Conservation (phyloP, 2,113 vertebrate species). For the Sturnira hondurensis region DNA sequence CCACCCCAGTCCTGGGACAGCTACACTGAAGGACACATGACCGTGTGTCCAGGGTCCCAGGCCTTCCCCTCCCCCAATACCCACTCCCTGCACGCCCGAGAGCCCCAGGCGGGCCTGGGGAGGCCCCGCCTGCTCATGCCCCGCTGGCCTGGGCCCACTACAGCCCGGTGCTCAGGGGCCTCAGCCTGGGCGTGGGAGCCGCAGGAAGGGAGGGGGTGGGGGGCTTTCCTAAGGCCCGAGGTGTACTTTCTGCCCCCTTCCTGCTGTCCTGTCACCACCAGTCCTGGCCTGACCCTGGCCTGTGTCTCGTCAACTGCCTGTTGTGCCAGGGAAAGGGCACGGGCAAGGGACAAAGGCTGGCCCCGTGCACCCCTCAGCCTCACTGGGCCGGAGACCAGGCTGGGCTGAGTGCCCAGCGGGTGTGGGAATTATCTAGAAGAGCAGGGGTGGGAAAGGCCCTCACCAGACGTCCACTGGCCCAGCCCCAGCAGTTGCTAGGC, state of each 20-base stretch:
- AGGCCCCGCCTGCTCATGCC: neutral
- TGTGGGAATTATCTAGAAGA: neutral
- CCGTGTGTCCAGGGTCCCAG: neutral
- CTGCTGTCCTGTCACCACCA: neutral
- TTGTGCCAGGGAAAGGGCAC: neutral
- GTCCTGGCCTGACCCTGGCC: neutral
- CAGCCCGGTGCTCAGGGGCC: neutral
- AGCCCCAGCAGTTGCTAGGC: neutral
- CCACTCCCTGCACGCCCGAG: rapidly evolving
- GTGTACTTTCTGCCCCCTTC: neutral
- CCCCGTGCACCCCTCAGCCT: no score
- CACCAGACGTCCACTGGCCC: neutral
- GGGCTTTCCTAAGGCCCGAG: neutral
- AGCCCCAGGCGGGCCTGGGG: neutral
- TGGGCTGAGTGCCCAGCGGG: neutral
- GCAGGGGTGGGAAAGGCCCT: neutral
- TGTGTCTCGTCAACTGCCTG: neutral
- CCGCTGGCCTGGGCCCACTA: neutral
- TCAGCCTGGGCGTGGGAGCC: neutral
- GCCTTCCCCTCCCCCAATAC: neutral
- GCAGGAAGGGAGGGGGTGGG: neutral
- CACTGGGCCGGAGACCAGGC: neutral
- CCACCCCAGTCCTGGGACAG: neutral
- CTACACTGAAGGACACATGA: neutral
- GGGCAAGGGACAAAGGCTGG: neutral